These are phyloP conservation scores for Drosophila mayaguana DNA, from an alignment of 2,888 invertebrate species.

Conservation along the genomic window DNA sequence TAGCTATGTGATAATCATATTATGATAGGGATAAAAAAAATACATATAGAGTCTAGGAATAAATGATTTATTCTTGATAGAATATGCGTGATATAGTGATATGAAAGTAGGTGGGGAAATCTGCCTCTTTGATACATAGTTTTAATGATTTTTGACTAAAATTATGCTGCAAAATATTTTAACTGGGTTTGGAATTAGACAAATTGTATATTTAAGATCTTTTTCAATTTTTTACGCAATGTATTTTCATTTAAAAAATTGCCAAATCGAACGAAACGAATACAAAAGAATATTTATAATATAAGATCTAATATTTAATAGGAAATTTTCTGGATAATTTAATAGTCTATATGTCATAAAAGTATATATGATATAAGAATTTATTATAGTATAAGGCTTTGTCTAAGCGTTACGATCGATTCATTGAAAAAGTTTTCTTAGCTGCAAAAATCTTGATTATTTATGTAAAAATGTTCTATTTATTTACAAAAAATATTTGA, in stretches of 20 bases:
- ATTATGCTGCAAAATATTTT: neutral
- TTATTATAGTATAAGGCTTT: neutral
- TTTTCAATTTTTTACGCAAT: too few species aligned
- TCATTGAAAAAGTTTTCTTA: neutral
- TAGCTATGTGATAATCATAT: neutral
- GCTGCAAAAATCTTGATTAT: neutral
- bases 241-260: too few species aligned
- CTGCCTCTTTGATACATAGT: neutral
- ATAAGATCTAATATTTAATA: too few species aligned
- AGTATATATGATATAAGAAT: neutral
- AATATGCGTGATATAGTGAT: neutral
- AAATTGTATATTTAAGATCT: neutral
- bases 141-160: neutral
- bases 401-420: neutral
- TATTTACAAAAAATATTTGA: slow-evolving; percentile 1
- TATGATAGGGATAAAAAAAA: neutral
- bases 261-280: too few species aligned
- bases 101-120: neutral
- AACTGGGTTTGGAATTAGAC: neutral
- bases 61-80: neutral
- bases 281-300: too few species aligned
- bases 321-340: too few species aligned
- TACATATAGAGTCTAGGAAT: neutral
- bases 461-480: neutral
- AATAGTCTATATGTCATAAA: too few species aligned